Percentiles rank a stretch among this genome's conserved stretches.
These are phyloP conservation scores for Synanthedon vespiformis DNA, from an alignment of 2,888 invertebrate species.

Conservation along the genomic window DNA sequence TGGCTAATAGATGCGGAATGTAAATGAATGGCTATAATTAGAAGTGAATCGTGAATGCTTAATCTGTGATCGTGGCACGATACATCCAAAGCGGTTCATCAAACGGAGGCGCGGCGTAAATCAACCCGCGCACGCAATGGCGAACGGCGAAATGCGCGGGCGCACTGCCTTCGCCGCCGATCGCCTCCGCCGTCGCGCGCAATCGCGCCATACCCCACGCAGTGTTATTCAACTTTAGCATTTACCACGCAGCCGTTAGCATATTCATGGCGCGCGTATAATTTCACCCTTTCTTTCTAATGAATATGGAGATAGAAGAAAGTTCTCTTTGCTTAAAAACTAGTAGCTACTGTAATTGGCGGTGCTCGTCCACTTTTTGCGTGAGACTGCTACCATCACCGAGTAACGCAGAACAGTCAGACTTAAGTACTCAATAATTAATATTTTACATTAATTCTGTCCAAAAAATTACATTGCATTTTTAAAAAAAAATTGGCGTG, in stretches of 20 bases:
- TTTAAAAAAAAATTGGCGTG: too few species aligned
- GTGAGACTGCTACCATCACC: conserved; percentile 5
- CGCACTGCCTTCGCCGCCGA: neutral
- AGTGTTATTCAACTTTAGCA: conserved; percentile 65
- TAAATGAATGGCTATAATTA: neutral
- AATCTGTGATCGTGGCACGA: neutral
- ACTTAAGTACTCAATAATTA: too few species aligned
- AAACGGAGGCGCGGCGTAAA: neutral
- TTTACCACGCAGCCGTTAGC: conserved; percentile 49
- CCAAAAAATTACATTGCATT: too few species aligned
- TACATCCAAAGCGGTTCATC: neutral
- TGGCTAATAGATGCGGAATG: neutral
- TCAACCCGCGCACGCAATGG: neutral
- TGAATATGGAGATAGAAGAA: conserved; percentile 65
- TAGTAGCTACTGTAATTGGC: conserved; percentile 56
- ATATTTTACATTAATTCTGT: too few species aligned
- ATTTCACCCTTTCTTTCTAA: conserved; percentile 66
- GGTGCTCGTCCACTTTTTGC: conserved; percentile 38
- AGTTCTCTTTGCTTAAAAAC: conserved; percentile 63
- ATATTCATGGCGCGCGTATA: conserved; percentile 55
- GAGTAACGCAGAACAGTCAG: too few species aligned
- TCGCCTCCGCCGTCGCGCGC: conserved; percentile 4
- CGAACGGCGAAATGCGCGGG: neutral
- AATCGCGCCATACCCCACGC: conserved; percentile 11
- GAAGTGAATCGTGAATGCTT: neutral